A percentile compares a stretch with the other conserved stretches of the same genome.
Evolutionary conservation across 1,140 invertebrate species (phyloP).

Genomic region (Saxidomus purpurata): DNA sequence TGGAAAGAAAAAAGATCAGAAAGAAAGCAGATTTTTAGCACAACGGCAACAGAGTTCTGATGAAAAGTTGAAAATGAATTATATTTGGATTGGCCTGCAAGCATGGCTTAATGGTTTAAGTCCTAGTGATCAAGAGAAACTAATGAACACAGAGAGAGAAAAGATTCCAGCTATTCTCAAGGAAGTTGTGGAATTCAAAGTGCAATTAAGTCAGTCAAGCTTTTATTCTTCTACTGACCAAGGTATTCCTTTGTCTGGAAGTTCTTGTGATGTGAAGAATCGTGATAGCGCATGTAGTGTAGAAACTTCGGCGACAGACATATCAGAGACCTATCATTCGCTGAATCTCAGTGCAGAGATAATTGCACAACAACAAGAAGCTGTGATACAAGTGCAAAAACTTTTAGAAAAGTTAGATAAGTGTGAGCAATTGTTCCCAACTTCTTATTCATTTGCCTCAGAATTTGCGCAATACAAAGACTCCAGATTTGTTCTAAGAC

Average conservation of each 20-base stretch:
- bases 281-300: constrained; percentile 45
- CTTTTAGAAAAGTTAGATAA: constrained; percentile 91
- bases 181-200: constrained; percentile 92
- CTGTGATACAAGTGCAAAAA: constrained; percentile 91
- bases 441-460: constrained; percentile 91
- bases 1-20: constrained; percentile 88
- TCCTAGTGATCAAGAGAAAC: constrained; percentile 92
- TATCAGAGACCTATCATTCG: constrained; percentile 74
- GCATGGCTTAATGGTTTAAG: constrained; percentile 91
- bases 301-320: constrained; percentile 61
- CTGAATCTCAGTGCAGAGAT: constrained; percentile 71
- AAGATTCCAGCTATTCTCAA: constrained; percentile 90
- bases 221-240: not conserved
- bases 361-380: constrained; percentile 85
- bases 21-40: constrained; percentile 82
- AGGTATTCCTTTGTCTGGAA: not conserved
- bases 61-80: constrained; percentile 94
- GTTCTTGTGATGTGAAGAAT: constrained; percentile 18
- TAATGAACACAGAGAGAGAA: constrained; percentile 91
- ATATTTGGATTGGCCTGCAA: constrained; percentile 96
- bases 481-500: constrained; percentile 89
- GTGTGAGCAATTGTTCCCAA: constrained; percentile 94
- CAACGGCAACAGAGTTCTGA: constrained; percentile 91
- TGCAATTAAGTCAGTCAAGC: constrained; percentile 33
- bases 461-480: constrained; percentile 92